Conservation (phyloP, 2,113 vertebrate species). For the Stegostoma tigrinum region DNA sequence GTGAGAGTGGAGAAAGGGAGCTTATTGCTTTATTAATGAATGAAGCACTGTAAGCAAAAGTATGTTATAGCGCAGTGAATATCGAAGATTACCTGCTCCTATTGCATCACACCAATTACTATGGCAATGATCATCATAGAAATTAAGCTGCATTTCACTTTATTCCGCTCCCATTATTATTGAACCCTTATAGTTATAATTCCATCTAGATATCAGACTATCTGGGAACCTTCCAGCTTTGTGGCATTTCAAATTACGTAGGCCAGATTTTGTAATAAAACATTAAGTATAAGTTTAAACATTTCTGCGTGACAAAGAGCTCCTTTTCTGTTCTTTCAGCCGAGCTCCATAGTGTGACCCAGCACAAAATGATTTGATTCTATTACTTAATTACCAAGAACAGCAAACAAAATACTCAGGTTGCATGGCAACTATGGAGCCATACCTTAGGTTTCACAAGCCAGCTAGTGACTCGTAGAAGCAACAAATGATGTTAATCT, state of each 20-base stretch:
- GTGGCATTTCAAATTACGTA: not conserved
- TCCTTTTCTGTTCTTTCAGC: not conserved
- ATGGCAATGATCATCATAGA: not conserved
- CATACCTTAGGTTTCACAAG: not conserved
- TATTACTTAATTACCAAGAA: conserved; percentile 33
- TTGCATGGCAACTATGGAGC: not conserved
- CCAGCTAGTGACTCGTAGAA: not conserved
- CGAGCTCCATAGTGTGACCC: not conserved
- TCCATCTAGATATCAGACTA: not conserved
- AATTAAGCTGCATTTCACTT: conserved; percentile 3
- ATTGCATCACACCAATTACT: not conserved
- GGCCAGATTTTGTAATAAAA: not conserved
- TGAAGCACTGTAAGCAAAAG: not conserved
- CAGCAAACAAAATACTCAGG: conserved; percentile 14
- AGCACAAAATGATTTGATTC: conserved; percentile 21
- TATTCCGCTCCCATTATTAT: not conserved
- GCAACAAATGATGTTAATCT: conserved; percentile 5
- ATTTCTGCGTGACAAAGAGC: not conserved
- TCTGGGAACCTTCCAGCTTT: not conserved
- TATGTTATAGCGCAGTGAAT: not conserved
- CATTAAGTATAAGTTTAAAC: conserved; percentile 10
- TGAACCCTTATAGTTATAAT: not conserved
- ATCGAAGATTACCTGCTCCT: not conserved
- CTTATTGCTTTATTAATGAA: not conserved
- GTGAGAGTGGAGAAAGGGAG: not conserved